Conservation (phyloP, 1,140 invertebrate species). For the Archegozetes longisetosus region DNA sequence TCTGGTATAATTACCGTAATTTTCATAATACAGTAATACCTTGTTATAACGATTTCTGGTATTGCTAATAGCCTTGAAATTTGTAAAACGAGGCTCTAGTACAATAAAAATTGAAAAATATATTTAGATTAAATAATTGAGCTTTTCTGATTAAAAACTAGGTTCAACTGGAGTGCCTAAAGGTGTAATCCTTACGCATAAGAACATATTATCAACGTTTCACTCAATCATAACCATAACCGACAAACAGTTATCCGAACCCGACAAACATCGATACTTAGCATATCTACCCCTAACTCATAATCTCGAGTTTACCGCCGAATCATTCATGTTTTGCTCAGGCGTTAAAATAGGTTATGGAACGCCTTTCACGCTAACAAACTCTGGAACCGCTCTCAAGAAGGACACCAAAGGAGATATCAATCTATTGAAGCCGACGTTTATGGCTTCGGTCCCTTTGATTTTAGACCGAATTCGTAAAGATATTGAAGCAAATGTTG, state of each 20-base stretch:
- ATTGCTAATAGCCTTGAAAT: too few species aligned
- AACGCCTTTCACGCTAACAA: conserved; percentile 31
- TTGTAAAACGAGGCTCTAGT: too few species aligned
- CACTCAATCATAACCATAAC: background rate
- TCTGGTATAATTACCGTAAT: conserved; percentile 82
- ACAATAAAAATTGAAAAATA: too few species aligned
- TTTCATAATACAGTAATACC: conserved; percentile 1
- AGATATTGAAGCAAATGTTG: conserved; percentile 79
- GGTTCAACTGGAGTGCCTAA: conserved; percentile 13
- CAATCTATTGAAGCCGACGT: conserved; percentile 69
- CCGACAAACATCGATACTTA: conserved; percentile 18
- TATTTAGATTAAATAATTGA: background rate
- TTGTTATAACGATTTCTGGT: background rate
- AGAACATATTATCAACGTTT: conserved; percentile 18
- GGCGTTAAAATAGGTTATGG: conserved; percentile 23
- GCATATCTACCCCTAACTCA: conserved; percentile 27
- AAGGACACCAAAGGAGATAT: conserved; percentile 66
- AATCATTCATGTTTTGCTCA: conserved; percentile 8
- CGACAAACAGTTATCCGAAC: conserved; percentile 1
- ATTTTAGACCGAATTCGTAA: conserved; percentile 92
- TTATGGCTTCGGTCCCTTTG: conserved; percentile 86
- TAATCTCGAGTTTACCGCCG: conserved; percentile 22
- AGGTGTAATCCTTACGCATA: conserved; percentile 19
- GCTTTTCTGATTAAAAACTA: background rate
- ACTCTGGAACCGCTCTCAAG: conserved; percentile 42